Base-by-base conservation (phyloP, 2,888 invertebrate genomes). In the Hecatera dysodea region DNA sequence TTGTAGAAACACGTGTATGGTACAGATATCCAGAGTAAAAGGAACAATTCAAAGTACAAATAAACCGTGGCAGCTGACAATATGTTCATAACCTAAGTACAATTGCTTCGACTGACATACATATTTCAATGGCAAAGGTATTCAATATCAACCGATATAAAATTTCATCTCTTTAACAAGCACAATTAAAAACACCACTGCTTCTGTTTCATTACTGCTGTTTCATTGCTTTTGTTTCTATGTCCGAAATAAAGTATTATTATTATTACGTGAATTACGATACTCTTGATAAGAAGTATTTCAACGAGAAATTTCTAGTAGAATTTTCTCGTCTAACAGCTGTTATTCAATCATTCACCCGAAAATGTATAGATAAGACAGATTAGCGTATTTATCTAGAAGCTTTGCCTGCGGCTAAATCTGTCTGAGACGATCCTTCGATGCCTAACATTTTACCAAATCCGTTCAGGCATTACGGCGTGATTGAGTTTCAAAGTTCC, bases 401-500 rank as follows among this genome's bases (percentile, higher is more conserved):
- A 73, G 74, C 15, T 24, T 55, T 56, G 80, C 74, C 55, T 33
- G 63, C 48, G 53, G 63, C 44, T 61, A 62, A 36, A 29, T 50
- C 36, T 61, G 72, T 53, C 57, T 72, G 62, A 22, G n/a, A 42
- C 24, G 52, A 59, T 52, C 29, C 46, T 36, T 12, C 5, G 22
- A 6, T n/a, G 46, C 11, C 36, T 12, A 74, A 79, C 48, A 73
- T 74, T 74, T 63, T 56, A 24, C 36, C n/a, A 36, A 74, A 80
- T 56, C 73, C 62, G 42, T 55, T 24, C 73, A 73, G 2, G 39
- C 61, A 72, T 72, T 79, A 73, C 73, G 2, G 11, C 15, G 53
- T 79, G 53, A 73, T 73, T 55, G 62, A 73, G 74, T 79, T 73
- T 42, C 63, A 27, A 73, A 73, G 42, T 73, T 73, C 27, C 22